Evolutionary conservation across 2,113 vertebrate species (phyloP), one percentile per base, ranked within the genome.

Genomic region (Neotragus pygmaeus): DNA sequence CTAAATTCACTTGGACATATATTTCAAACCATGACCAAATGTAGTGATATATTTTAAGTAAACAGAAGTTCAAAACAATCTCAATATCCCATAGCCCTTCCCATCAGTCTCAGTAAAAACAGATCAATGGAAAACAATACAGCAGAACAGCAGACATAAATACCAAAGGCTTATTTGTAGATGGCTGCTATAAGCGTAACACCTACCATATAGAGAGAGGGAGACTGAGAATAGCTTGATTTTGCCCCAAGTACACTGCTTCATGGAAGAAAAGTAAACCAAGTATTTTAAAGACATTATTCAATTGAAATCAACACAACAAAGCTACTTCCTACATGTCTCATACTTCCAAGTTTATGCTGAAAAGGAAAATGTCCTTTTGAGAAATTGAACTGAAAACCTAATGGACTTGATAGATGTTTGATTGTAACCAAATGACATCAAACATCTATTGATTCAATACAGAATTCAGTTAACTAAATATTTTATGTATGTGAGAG

Each of bases 21-120:
- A 95, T 97, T 98, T 97, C 0, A 97, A 96, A 93, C 84, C 75
- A 78, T 88, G 93, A 96, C 95, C 96, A 97, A 98, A 66, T 43
- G 43, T 45, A 88, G 77, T 84, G 91, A 92, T 96, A 88, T 47
- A 85, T 97, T 98, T 98, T 95, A 90, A 64, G 85, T 96, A 90
- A 96, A 94, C 28, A 94, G 78, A 98, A 98, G 47, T 93, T 97
- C 60, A 96, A 78, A 95, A 92, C 95, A 89, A 89, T 95, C 93
- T 98, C 94, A 70, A 30, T 97, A 98, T 98, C 89, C n/a, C 49
- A 91, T 33, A 94, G 53, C 53, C 97, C 64, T 94, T 83, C 64
- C 78, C 49, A 93, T 57, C 36, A 93, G 49, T 94, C 95, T 94
- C 64, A 60, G 36, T 97, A 88, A 98, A 98, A 98, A 95, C 75